Base-by-base conservation (phyloP, 2,113 vertebrate species). In the Cyphomyrus discorhynchus region DNA sequence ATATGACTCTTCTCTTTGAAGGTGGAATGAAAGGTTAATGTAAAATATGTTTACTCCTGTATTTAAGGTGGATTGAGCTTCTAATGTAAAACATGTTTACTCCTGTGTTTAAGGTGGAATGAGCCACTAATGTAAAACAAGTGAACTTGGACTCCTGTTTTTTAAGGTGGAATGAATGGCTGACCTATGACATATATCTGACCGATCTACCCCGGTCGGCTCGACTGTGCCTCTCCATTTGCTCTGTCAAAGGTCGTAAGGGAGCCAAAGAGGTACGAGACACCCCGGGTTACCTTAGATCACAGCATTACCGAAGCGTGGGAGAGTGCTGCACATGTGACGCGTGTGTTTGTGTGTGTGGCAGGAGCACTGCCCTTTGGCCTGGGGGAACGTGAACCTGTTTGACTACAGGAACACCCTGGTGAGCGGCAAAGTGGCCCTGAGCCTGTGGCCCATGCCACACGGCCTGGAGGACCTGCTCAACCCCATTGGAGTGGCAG, bases 181-280 rank as follows among this genome's bases (percentile, higher is more conserved):
- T 95, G 86, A 90, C 93, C 11, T 95, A 94, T 42, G 94, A 95
- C 89, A 92, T 95, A 50, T 91, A 91, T 85, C 74, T 95, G 90
- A 91, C 91, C 0, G 94, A 95, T 47, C 91, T 95, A 17, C 93
- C 94, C 0, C 93, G 93, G 10, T 91, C 94, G 0, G 91, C 94
- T 10, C 92, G 94, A 1, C 94, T 95, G 89, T 94, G 93, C 35
- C 92, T 94, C 42, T 94, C 94, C 86, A 94, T 95, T 90, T 95
- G 94, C 91, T 94, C 93, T 13, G 94, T 95, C 31, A 95, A 95
- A 88, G 94, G 94, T 9, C 92, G 94, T 66, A 95, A 95, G 89
- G 94, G 93, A 1, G 93, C 94, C 21, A 95, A 95, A 90, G 94
- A 95, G 94, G 94, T 95, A 88, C 5, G 45, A 24, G 10, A 27